phyloP scores from a whole-genome alignment of 2,797 vertebrate species.

The Psittacula derbiana region DNA sequence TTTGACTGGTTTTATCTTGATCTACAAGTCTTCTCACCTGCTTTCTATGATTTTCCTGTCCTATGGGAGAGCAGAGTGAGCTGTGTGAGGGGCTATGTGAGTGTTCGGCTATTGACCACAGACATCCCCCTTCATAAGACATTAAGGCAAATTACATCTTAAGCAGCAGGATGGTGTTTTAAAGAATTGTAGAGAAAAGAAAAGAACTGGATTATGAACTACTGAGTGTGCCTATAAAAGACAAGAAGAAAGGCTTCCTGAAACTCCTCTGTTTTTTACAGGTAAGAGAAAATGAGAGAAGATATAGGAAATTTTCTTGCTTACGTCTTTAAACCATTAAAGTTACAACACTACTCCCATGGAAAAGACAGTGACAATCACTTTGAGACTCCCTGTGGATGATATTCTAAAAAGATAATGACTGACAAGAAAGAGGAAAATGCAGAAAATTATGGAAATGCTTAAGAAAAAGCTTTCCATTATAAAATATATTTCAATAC shows the following conservation, averaged over 20 bases:
- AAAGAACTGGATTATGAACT: background rate
- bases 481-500: background rate
- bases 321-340: background rate
- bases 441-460: background rate
- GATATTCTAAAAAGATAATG: background rate
- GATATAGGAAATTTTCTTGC: background rate
- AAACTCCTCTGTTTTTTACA: background rate
- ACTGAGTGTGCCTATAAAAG: background rate
- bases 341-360: background rate
- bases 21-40: background rate
- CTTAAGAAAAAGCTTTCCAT: background rate
- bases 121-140: background rate
- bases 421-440: background rate
- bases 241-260: background rate
- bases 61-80: fast-evolving
- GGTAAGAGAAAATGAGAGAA: background rate
- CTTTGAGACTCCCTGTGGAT: background rate
- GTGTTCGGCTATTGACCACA: background rate
- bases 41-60: background rate
- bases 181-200: background rate
- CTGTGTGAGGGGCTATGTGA: background rate
- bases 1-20: background rate
- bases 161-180: background rate
- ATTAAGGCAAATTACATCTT: background rate
- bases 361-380: background rate